phyloP scores from a whole-genome alignment of 2,888 invertebrate species.

The Sipunculus nudus region DNA sequence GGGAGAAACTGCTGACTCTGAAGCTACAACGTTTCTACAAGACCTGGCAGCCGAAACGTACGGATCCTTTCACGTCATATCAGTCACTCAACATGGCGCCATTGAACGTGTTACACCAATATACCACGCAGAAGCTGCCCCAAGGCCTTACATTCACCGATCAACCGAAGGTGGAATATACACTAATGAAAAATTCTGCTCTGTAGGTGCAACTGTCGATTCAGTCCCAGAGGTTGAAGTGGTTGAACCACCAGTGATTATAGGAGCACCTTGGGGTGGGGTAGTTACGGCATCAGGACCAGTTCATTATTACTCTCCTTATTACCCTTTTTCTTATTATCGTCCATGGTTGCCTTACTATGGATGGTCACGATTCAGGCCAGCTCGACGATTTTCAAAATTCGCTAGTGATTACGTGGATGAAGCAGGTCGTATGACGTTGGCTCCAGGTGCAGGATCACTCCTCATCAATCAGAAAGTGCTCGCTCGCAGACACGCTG shows the following conservation, averaged over 20 bases:
- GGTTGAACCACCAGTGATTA: no score
- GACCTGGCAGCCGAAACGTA: slow-evolving; percentile 62
- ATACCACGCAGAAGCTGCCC: slow-evolving; percentile 53
- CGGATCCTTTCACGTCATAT: slow-evolving; percentile 61
- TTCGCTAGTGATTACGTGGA: slow-evolving; percentile 47
- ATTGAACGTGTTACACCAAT: slow-evolving; percentile 61
- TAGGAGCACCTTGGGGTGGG: no score
- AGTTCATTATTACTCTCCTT: no score
- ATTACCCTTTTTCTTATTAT: background rate
- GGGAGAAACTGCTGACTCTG: slow-evolving; percentile 49
- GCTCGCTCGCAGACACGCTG: slow-evolving; percentile 57
- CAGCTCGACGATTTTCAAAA: slow-evolving; percentile 52
- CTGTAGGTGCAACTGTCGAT: slow-evolving; percentile 46
- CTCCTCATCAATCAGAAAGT: slow-evolving; percentile 59
- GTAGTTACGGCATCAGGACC: no score
- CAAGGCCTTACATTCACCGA: slow-evolving; percentile 52
- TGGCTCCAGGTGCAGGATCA: slow-evolving; percentile 57
- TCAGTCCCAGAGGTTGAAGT: background rate
- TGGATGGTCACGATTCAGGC: no score
- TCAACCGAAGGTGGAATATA: slow-evolving; percentile 54
- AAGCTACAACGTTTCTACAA: slow-evolving; percentile 58
- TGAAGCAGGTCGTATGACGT: slow-evolving; percentile 32
- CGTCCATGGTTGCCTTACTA: background rate
- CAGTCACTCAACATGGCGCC: slow-evolving; percentile 56
- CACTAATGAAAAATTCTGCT: slow-evolving; percentile 48